A percentile compares a stretch with the other conserved stretches of the same genome.
phyloP scores from a whole-genome alignment of 2,888 invertebrate genomes.

The Atherix ibis region DNA sequence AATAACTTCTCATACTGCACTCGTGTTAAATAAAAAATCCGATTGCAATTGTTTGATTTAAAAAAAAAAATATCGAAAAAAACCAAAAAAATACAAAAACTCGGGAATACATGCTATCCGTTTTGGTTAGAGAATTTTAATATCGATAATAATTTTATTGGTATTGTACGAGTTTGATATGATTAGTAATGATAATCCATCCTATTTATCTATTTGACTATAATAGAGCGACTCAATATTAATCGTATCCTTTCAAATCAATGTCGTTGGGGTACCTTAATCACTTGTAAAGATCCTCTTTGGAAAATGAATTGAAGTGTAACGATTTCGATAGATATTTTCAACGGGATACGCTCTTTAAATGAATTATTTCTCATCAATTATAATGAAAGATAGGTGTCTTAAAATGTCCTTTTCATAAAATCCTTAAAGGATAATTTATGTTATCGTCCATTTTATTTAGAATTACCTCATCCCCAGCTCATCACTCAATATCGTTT shows the following conservation, averaged over 20 bases:
- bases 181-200: too few species aligned
- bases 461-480: not conserved
- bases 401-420: constrained; percentile 14
- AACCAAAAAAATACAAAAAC: too few species aligned
- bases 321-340: constrained; percentile 8
- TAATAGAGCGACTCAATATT: constrained; percentile 8
- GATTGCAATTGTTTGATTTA: too few species aligned
- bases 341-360: constrained; percentile 11
- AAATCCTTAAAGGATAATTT: constrained; percentile 13
- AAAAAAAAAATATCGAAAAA: too few species aligned
- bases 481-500: not conserved
- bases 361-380: constrained; percentile 14
- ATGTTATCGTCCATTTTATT: constrained; percentile 11
- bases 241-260: constrained; percentile 8
- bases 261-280: constrained; percentile 8
- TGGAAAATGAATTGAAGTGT: constrained; percentile 9
- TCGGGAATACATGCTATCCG: too few species aligned
- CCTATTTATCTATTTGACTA: constrained; percentile 5
- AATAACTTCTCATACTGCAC: too few species aligned
- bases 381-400: constrained; percentile 14
- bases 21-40: too few species aligned
- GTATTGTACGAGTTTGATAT: too few species aligned
- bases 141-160: too few species aligned
- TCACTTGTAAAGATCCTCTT: constrained; percentile 2
- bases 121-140: too few species aligned